Base-by-base conservation (phyloP, 1,140 invertebrate genomes). In the Hylaeus anthracinus region DNA sequence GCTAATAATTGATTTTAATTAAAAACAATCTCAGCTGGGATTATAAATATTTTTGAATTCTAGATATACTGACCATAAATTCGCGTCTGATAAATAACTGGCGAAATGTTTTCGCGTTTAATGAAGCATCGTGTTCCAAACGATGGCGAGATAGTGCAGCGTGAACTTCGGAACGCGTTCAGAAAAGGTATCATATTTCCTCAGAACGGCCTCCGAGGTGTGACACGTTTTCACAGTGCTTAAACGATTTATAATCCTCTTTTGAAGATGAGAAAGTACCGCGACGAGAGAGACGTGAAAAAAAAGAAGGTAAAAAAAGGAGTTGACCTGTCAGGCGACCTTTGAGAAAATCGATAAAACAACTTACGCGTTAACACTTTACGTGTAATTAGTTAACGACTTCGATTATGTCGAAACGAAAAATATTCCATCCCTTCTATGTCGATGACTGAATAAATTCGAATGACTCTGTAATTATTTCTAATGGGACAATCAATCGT, bases 321-420 rank as follows among this genome's bases (percentile, higher is more conserved):
- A 72, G 65, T 41, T 70, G 63, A 74, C 70, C 71, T 41, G 45
- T 64, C 60, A 39, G 60, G 55, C 67, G 73, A 84, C 80, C 80
- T 82, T 84, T 77, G 55, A 56, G 67, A 37, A 82, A 84, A 84
- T 84, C 80, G 61, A 84, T 84, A 82, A 45, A 58, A 37, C 39
- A 6, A 12, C n/a, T 66, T 75, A 37, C 12, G 51, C 51, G 3
- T 66, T 65, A 75, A 75, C 45, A 56, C 41, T 9, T 43, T 8
- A 43, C n/a, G n/a, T 45, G 51, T 26, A 45, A 74, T 74, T 74
- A 60, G 70, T 60, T 72, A 26, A 3, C n/a, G 60, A 48, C 9
- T 63, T 63, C 12, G 2, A 8, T 10, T 26, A 15, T 55, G 9
- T 10, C 9, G 39, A 10, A 5, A 14, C 4, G 4, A 8, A 43